Percentiles rank a stretch among this genome's conserved stretches.
Evolutionary conservation across 2,797 vertebrate genomes (phyloP).

Genomic region (Squalus acanthias): DNA sequence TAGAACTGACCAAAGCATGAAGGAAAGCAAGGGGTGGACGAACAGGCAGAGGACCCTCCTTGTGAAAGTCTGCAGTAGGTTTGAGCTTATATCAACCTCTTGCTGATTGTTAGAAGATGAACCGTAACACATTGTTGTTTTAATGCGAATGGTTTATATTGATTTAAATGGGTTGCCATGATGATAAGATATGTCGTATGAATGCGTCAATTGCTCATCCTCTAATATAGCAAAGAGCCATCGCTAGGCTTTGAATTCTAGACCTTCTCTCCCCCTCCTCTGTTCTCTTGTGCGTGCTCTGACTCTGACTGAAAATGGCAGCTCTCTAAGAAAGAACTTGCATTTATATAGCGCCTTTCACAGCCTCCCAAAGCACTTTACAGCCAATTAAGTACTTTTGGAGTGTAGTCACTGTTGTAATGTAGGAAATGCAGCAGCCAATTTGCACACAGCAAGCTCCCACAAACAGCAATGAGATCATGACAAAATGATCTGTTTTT

Average conservation of each 20-base stretch:
- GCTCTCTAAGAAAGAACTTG: background rate
- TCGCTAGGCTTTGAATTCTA: too few species aligned
- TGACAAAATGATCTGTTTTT: too few species aligned
- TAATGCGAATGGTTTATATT: background rate
- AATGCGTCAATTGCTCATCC: background rate
- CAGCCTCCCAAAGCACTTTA: background rate
- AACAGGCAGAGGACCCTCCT: background rate
- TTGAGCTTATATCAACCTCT: background rate
- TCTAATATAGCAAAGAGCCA: too few species aligned
- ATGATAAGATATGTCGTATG: background rate
- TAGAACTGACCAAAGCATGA: background rate
- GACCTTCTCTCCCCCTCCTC: too few species aligned
- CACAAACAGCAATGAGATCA: background rate
- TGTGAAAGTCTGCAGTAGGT: background rate
- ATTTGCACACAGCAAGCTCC: background rate
- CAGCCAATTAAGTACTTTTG: background rate
- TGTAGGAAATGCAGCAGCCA: background rate
- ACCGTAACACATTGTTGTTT: background rate
- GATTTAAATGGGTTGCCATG: background rate
- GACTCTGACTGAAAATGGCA: too few species aligned
- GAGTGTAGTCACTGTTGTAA: background rate
- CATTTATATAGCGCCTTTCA: background rate
- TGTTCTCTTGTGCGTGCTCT: too few species aligned
- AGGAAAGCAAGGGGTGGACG: background rate
- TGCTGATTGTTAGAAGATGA: background rate